Percentiles rank a stretch among this genome's conserved stretches.
Conservation (phyloP, 2,113 vertebrate species). For the Miniopterus natalensis region DNA sequence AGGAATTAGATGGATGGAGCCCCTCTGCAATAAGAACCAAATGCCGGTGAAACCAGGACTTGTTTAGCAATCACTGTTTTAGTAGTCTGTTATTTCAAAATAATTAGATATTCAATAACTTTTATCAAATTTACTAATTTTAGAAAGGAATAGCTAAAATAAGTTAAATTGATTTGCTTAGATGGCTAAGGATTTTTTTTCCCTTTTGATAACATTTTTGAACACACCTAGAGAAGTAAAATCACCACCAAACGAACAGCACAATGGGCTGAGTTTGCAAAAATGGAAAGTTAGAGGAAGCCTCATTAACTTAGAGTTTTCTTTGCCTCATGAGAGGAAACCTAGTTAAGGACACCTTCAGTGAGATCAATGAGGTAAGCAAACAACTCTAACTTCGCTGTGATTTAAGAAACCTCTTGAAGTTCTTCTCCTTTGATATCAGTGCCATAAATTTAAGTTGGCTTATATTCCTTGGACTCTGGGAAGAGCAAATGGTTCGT, state of each 20-base stretch:
- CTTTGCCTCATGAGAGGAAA: neutral
- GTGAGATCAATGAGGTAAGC: neutral
- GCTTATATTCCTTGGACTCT: slow-evolving; percentile 78
- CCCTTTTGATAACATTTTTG: neutral
- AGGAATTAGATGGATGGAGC: neutral
- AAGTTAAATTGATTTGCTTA: too few relatives aligned
- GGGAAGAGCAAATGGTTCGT: slow-evolving; percentile 80
- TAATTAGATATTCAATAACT: too few relatives aligned
- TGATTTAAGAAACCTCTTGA: slow-evolving; percentile 57
- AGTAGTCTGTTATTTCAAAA: too few relatives aligned
- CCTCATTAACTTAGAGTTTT: neutral
- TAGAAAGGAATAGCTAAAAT: too few relatives aligned
- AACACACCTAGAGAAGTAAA: neutral
- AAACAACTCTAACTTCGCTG: neutral
- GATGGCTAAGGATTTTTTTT: too few relatives aligned
- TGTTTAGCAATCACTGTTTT: too few relatives aligned
- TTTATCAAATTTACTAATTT: too few relatives aligned
- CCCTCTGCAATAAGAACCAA: too few relatives aligned
- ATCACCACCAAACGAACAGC: neutral
- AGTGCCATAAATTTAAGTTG: slow-evolving; percentile 71
- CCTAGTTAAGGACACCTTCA: neutral
- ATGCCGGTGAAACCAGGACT: too few relatives aligned
- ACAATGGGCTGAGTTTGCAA: neutral
- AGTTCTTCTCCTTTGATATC: slow-evolving; percentile 74
- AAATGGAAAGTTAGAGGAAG: neutral